Conservation (phyloP, 1,140 invertebrate species). For the Sweltsa coloradensis region DNA sequence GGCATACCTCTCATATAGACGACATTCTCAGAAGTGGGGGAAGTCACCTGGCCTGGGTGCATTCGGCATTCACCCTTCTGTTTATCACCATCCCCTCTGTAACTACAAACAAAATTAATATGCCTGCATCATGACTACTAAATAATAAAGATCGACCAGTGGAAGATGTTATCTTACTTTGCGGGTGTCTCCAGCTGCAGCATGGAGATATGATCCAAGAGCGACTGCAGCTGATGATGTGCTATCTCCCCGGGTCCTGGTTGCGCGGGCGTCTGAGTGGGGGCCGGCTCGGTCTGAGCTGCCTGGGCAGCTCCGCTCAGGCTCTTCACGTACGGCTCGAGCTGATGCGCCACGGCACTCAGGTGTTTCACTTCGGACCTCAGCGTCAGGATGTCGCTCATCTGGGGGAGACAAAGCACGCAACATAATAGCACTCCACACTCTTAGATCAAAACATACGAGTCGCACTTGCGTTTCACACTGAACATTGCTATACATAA, state of each 20-base stretch:
- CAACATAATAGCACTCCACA: background rate
- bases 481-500: background rate
- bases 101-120: conserved; percentile 13
- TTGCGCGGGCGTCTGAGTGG: background rate
- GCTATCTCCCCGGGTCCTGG: background rate
- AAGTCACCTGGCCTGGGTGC: conserved; percentile 17
- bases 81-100: conserved; percentile 12
- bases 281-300: background rate
- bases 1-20: conserved; percentile 33
- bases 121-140: no score
- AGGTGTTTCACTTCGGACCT: conserved; percentile 52
- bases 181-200: conserved; percentile 24
- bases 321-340: conserved; percentile 50
- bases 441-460: background rate
- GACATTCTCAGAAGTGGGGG: conserved; percentile 28
- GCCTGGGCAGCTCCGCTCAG: conserved; percentile 28
- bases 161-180: conserved; percentile 1
- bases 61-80: conserved; percentile 14
- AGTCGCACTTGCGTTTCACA: background rate
- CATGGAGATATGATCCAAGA: conserved; percentile 41
- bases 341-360: conserved; percentile 43
- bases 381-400: conserved; percentile 49
- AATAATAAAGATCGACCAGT: no score
- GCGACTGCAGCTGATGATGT: conserved; percentile 28
- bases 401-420: conserved; percentile 29